Base-by-base conservation (phyloP, 2,797 vertebrate species). In the Lerista edwardsae region DNA sequence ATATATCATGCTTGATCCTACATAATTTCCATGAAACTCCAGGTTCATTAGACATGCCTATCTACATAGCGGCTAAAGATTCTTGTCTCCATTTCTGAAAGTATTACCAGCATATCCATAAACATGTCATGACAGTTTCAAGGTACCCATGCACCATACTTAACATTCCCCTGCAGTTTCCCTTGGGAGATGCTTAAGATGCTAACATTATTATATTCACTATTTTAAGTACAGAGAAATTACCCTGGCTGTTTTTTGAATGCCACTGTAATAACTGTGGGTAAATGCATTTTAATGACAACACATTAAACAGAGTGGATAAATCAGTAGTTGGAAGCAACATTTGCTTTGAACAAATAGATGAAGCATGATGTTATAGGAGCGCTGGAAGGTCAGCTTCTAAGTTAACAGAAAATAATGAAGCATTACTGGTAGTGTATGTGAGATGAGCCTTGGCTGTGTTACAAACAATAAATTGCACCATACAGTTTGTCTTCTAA, bases 401-500 rank as follows among this genome's bases (percentile, higher is more conserved):
- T 80, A 87, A 80, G 2, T 78, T 81, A 79, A 31, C 10, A 34
- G 77, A 1, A 31, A 82, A 79, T 19, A 80, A 55, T 3, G 79
- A 76, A 74, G 29, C 8, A 62, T 1, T 19, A 57, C 10, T 80
- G 78, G 80, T 1, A 79, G 6, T n/a, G 59, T 76, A 51, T 69
- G 82, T 87, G n/a, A 82, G 83, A 79, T 75, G 17, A 94, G 81
- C 25, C 1, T 86, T 64, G 83, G 67, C 78, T 73, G 65, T 83
- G 71, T 74, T 88, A 69, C 69, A 87, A 89, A 82, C 25, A 82
- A 79, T 74, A 87, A 89, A 59, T 31, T 92, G 83, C 15, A 90
- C 79, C 62, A 79, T 23, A 44, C 0, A 62, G 1, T 90, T 90
- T 85, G 83, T 87, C 4, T 79, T 87, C 34, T 87, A 47, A 73